Evolutionary conservation across 2,113 vertebrate species (phyloP), one percentile per base, ranked within the genome.

Genomic region (Hippocampus mohnikei): DNA sequence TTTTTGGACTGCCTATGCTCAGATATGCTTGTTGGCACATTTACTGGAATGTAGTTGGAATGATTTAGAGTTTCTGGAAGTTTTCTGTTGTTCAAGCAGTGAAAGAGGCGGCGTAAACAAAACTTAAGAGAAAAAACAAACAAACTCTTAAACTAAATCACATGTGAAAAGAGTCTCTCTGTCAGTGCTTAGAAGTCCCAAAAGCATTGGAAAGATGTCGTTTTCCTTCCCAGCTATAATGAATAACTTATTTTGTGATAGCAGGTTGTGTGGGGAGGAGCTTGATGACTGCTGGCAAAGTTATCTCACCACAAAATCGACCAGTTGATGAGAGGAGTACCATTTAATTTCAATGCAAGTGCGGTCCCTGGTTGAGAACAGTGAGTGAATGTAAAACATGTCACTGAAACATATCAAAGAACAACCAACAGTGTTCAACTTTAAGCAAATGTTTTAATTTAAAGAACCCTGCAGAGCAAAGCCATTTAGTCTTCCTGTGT

Each of bases 371-470:
- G 16, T 61, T 61, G 59, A 18, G 59, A 40, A 64, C 62, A 63
- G 37, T 42, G 5, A 16, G 37, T 15, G 62, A 64, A 23, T 42
- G 41, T 65, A 46, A 65, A 65, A 46, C 40, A 65, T 10, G 13
- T 25, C n/a, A 27, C 13, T 27, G 18, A 25, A 25, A 25, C 11
- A 42, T 29, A 23, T 23, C 12, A 5, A 63, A 41, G 33, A 23
- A 16, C 4, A 42, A 64, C 10, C n/a, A 25, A 37, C 52, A 55
- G 23, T 10, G 20, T 37, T 62, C 12, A 41, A 41, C 21, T 11
- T 64, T 64, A 64, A 23, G n/a, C 21, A 42, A 15, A 64, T 66
- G 64, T 66, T 66, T 50, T 48, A 33, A 66, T 48, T 66, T 52
- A 33, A 50, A 66, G 37, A 64, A 64, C 37, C 5, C 10, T 8